Evolutionary conservation across 2,888 invertebrate genomes (phyloP), one percentile per base, ranked within the genome.

Genomic region (Seira musarum): DNA sequence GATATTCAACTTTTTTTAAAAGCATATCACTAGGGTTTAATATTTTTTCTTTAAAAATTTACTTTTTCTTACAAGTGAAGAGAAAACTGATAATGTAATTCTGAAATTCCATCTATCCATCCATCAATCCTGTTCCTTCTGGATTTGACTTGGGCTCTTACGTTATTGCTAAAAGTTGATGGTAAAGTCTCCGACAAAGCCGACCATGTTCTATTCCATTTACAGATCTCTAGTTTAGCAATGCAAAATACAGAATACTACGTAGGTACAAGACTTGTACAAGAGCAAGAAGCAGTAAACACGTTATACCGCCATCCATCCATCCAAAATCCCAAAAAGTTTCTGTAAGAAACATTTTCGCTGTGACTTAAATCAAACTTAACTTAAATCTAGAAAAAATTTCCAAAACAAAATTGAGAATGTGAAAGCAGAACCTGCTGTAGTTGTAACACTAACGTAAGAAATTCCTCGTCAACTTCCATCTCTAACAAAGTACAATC

Each of bases 51-150:
- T 40, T 40, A 40, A 40, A 40, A 40, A 40, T 40, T 40, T 40
- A 40, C 30, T 5, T 65, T 65, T 65, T 64, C 17, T 24, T 8
- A 17, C 10, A 6, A 65, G 65, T 30, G 65, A 35, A 65, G n/a
- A n/a, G 65, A 22, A 30, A 8, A 13, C 57, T 67, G 61, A 61
- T 35, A 70, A 57, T 35, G 5, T 70, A 57, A 61, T 67, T 74
- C 24, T 30, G 40, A 67, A 64, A 67, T 35, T 57, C 60, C 66
- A 67, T 67, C 60, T 57, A 67, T 67, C 67, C 61, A 67, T 74
- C 74, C 30, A 74, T 74, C 74, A 66, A 74, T 67, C 57, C 30
- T 19, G 57, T 25, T 61, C 66, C 17, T 49, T 8, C 21, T 22
- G 46, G 40, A 40, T 6, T 40, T 40, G 40, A 40, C 40, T 19